A percentile compares a stretch with the other conserved stretches of the same genome.
phyloP scores from a whole-genome alignment of 2,113 vertebrate genomes.

The Calcarius ornatus region DNA sequence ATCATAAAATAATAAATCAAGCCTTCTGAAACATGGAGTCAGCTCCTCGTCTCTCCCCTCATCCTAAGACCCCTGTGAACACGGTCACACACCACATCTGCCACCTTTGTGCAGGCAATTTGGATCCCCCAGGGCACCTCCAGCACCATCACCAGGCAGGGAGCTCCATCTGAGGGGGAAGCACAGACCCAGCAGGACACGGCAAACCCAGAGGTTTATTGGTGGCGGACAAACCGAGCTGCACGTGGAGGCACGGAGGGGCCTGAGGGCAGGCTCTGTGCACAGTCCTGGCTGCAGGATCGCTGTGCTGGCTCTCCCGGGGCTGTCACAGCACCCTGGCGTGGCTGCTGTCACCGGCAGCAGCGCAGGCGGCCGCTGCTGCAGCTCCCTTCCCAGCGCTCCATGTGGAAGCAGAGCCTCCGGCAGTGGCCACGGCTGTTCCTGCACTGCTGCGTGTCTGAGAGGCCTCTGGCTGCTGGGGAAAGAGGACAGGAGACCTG shows the following conservation, averaged over 20 bases:
- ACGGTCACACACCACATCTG: not conserved
- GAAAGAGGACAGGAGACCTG: not conserved
- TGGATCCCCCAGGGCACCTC: not conserved
- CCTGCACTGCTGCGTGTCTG: constrained; percentile 9
- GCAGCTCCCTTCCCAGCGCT: constrained; percentile 50
- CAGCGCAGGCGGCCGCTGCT: constrained; percentile 19
- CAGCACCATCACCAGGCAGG: not conserved
- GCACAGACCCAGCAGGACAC: not conserved
- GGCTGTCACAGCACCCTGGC: fast-evolving
- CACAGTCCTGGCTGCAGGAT: not conserved
- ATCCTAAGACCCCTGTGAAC: too few species aligned
- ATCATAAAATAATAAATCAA: too few species aligned
- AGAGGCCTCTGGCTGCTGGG: not conserved
- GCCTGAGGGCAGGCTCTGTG: fast-evolving
- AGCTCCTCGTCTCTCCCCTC: too few species aligned
- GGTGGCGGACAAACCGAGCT: fast-evolving
- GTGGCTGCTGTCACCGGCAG: not conserved
- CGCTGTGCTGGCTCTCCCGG: not conserved
- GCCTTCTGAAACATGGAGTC: too few species aligned
- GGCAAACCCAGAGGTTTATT: not conserved
- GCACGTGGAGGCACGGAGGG: fast-evolving
- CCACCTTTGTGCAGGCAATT: not conserved
- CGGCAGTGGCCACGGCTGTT: constrained; percentile 37
- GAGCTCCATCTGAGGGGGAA: not conserved
- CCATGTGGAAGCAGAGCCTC: constrained; percentile 61